These are phyloP conservation scores for Anser brachyrhynchus DNA, from an alignment of 2,113 vertebrate genomes.

Conservation along the genomic window DNA sequence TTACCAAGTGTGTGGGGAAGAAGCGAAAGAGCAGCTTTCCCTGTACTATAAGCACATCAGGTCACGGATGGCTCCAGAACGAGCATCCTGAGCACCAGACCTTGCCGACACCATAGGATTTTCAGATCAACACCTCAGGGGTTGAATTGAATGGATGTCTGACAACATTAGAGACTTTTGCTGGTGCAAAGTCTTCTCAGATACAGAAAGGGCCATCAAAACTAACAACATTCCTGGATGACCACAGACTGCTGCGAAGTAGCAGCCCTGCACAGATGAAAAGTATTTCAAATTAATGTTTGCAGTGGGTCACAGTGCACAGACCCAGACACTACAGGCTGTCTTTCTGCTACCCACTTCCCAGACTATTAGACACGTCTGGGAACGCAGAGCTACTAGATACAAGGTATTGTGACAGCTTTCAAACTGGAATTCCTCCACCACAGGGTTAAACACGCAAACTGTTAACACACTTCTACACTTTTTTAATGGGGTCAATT, in stretches of 20 bases:
- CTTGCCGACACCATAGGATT: not conserved
- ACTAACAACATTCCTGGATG: not conserved
- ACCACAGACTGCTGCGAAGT: not conserved
- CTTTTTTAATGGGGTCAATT: not conserved
- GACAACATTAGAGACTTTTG: not conserved
- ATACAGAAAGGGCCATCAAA: not conserved
- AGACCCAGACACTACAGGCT: not conserved
- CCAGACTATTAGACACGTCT: not conserved
- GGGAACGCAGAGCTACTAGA: not conserved
- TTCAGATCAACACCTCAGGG: not conserved
- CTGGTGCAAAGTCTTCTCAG: not conserved
- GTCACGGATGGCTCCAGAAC: constrained; percentile 65
- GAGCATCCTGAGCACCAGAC: constrained; percentile 22
- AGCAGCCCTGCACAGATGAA: not conserved
- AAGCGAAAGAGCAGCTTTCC: constrained; percentile 13
- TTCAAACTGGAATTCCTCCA: not conserved
- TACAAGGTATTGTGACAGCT: accelerated
- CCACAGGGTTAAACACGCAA: not conserved
- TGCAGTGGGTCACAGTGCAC: not conserved
- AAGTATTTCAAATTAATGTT: not conserved
- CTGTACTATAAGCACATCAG: constrained; percentile 41
- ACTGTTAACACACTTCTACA: not conserved
- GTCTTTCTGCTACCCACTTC: not conserved
- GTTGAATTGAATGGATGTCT: not conserved
- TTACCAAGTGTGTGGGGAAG: constrained; percentile 34